These are phyloP conservation scores for Calonectris borealis DNA, from an alignment of 2,113 vertebrate species.

Conservation along the genomic window DNA sequence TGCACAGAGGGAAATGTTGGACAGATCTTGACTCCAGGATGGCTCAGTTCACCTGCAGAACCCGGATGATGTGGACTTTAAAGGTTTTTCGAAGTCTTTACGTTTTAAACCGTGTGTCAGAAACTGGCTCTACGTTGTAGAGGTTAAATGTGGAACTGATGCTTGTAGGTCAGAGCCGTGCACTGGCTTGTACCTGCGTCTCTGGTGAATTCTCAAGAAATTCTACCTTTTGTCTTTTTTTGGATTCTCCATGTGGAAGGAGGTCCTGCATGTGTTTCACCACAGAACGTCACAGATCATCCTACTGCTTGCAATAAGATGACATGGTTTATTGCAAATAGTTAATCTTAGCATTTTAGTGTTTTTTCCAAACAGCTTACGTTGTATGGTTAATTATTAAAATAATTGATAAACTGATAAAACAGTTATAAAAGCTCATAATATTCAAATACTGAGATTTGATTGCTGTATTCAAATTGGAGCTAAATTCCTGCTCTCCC, in stretches of 20 bases:
- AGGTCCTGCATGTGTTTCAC: not conserved
- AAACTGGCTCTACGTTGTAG: not conserved
- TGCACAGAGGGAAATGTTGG: not conserved
- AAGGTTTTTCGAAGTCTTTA: not conserved
- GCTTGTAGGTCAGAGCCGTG: not conserved
- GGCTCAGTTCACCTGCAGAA: not conserved
- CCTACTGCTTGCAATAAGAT: not conserved
- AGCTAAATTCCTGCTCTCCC: not conserved
- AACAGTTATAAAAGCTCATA: not conserved
- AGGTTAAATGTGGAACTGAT: not conserved
- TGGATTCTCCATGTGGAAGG: not conserved
- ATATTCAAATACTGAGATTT: not conserved
- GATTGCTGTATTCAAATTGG: not conserved
- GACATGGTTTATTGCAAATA: not conserved
- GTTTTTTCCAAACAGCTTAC: not conserved
- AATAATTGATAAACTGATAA: not conserved
- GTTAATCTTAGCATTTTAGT: not conserved
- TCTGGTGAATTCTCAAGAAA: not conserved
- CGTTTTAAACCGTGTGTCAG: accelerated
- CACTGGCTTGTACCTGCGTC: not conserved
- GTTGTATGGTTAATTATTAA: not conserved
- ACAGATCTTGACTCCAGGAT: not conserved
- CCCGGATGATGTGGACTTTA: not conserved
- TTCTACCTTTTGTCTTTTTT: not conserved
- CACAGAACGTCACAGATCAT: not conserved